Evolutionary conservation across 2,888 invertebrate genomes (phyloP), one percentile per base, ranked within the genome.

Genomic region (Plebejus melissa): DNA sequence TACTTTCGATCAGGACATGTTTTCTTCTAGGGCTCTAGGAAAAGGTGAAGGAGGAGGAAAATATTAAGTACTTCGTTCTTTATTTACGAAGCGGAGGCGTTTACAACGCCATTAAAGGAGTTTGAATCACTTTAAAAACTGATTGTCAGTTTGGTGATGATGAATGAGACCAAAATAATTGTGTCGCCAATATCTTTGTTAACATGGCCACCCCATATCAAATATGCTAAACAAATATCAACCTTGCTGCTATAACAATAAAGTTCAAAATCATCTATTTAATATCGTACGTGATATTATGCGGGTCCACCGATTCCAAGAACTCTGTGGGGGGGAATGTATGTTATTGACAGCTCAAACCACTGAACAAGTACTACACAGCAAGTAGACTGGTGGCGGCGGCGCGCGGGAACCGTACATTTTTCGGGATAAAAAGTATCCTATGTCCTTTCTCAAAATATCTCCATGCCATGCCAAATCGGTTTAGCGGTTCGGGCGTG

Each of bases 251-350:
- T n/a, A n/a, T 1, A 22, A 22, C 7, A 16, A 58, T 58, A 58
- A 58, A n/a, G 22, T 58, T 58, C 58, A 58, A 58, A 58, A 58
- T 6, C 6, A 7, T n/a, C 6, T 57, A n/a, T n/a, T 58, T 7
- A 57, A 22, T 22, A 54, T 16, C 36, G 75, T 75, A 77, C 78
- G 78, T 78, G 78, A 78, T 74, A 77, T 72, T 77, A 78, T 78
- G 78, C 78, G 76, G 78, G 75, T 77, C 60, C 58, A 75, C 76
- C 74, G 76, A 22, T 58, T 58, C 58, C 7, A 4, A n/a, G 58
- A 58, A 58, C 58, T 13, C 58, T n/a, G 58, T 7, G n/a, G 22
- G 22, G n/a, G 16, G 22, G 54, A 54, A 46, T 16, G 16, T 46
- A 54, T 4, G 16, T 54, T 54, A 16, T 54, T 54, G 54, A 46